Conservation (phyloP, 1,140 invertebrate genomes). For the Sinella curviseta region DNA sequence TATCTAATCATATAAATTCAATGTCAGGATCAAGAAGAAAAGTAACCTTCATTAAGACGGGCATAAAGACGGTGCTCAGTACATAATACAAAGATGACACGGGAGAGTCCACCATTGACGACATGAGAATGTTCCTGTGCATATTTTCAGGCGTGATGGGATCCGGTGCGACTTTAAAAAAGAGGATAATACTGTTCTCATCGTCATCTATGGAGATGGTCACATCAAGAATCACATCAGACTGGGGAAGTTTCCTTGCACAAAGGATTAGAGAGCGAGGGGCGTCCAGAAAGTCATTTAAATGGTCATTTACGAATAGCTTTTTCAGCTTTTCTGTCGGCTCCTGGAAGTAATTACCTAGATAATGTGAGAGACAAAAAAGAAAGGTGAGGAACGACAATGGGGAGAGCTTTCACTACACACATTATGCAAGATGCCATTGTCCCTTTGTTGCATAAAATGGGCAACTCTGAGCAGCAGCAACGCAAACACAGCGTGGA, state of each 20-base stretch:
- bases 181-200: slow-evolving; percentile 56
- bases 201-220: slow-evolving; percentile 49
- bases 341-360: slow-evolving; percentile 48
- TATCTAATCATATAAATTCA: neutral
- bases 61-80: slow-evolving; percentile 59
- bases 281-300: slow-evolving; percentile 48
- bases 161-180: slow-evolving; percentile 61
- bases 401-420: too few species aligned
- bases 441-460: too few species aligned
- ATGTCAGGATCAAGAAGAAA: too few species aligned
- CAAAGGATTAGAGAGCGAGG: slow-evolving; percentile 43
- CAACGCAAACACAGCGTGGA: neutral
- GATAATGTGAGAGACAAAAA: neutral
- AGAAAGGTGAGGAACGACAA: too few species aligned
- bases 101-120: slow-evolving; percentile 63
- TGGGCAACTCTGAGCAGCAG: too few species aligned
- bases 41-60: slow-evolving; percentile 56
- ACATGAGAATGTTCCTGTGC: slow-evolving; percentile 58
- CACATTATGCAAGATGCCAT: too few species aligned
- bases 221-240: slow-evolving; percentile 43
- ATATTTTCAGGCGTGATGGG: slow-evolving; percentile 62
- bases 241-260: slow-evolving; percentile 30
- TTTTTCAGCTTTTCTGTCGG: slow-evolving; percentile 34
- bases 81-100: slow-evolving; percentile 60
- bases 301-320: slow-evolving; percentile 38